A percentile compares a stretch with the other conserved stretches of the same genome.
Evolutionary conservation across 2,888 invertebrate species (phyloP).

Genomic region (Alentia gelatinosa): DNA sequence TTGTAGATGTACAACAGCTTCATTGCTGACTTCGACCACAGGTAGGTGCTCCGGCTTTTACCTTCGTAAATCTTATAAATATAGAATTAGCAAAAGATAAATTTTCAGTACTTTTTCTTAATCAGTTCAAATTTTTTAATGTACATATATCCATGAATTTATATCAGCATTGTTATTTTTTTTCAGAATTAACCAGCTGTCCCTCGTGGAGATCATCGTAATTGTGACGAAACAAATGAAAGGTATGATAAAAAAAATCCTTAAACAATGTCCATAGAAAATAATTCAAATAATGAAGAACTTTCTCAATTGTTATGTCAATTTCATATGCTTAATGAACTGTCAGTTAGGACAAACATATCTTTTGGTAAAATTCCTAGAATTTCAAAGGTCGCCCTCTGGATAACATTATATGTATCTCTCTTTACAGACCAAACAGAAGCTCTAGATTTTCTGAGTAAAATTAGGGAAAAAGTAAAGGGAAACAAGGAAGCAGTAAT

Average conservation of each 20-base stretch:
- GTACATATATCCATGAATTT: too few species aligned
- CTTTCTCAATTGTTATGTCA: too few species aligned
- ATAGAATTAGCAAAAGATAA: conserved; percentile 62
- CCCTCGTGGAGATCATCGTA: conserved; percentile 90
- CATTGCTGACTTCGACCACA: conserved; percentile 95
- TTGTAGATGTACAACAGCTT: conserved; percentile 91
- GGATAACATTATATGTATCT: too few species aligned
- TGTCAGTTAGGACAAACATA: too few species aligned
- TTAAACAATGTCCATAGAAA: background rate
- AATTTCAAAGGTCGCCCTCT: too few species aligned
- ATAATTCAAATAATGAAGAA: too few species aligned
- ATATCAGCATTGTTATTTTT: conserved; percentile 62
- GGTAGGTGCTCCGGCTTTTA: conserved; percentile 84
- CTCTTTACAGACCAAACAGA: conserved; percentile 87
- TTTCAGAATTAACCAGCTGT: conserved; percentile 94
- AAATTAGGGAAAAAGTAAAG: conserved; percentile 88
- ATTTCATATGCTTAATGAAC: too few species aligned
- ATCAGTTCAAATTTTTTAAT: background rate
- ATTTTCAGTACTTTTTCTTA: too few species aligned
- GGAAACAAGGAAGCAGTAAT: conserved; percentile 87
- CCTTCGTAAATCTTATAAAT: background rate
- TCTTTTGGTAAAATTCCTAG: too few species aligned
- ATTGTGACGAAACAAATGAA: conserved; percentile 76
- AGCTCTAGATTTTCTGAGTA: conserved; percentile 92
- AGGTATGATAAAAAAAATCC: conserved; percentile 68